Evolutionary conservation across 1,140 invertebrate species (phyloP).

Genomic region (Lineus longissimus): DNA sequence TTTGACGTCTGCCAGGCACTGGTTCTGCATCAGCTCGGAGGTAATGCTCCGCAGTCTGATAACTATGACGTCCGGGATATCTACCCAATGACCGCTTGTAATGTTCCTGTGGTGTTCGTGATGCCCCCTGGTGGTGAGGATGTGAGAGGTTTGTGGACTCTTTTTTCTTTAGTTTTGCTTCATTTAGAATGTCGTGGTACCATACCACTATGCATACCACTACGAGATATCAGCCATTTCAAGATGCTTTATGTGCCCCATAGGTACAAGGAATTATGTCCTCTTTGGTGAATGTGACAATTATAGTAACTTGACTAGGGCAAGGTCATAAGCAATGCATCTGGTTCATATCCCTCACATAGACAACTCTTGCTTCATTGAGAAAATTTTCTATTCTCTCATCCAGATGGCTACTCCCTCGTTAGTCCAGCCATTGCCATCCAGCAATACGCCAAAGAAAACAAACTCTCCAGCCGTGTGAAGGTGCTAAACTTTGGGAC

Average conservation of each 20-base stretch:
- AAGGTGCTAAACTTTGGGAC: slow-evolving; percentile 45
- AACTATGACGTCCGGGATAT: slow-evolving; percentile 44
- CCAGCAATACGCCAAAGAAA: slow-evolving; percentile 40
- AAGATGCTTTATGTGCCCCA: too few relatives aligned
- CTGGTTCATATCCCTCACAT: too few relatives aligned
- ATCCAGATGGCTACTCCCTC: slow-evolving; percentile 32
- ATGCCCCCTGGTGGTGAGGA: slow-evolving; percentile 28
- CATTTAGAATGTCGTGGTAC: not conserved
- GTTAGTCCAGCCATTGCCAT: slow-evolving; percentile 41
- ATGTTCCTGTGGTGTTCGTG: slow-evolving; percentile 43
- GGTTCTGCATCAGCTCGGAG: slow-evolving; percentile 44
- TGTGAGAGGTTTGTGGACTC: not conserved
- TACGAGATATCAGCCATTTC: too few relatives aligned
- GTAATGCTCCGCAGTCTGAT: slow-evolving; percentile 29
- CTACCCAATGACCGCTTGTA: slow-evolving; percentile 32
- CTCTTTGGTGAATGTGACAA: too few relatives aligned
- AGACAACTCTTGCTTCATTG: not conserved
- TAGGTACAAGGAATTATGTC: too few relatives aligned
- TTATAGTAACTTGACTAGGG: too few relatives aligned
- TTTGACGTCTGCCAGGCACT: slow-evolving; percentile 37
- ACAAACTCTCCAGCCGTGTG: slow-evolving; percentile 46
- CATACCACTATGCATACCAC: not conserved
- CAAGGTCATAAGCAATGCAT: too few relatives aligned
- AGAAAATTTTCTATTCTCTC: not conserved
- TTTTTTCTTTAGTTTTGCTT: not conserved